Conservation (phyloP, 2,888 invertebrate genomes). For the Hanleya hanleyi region DNA sequence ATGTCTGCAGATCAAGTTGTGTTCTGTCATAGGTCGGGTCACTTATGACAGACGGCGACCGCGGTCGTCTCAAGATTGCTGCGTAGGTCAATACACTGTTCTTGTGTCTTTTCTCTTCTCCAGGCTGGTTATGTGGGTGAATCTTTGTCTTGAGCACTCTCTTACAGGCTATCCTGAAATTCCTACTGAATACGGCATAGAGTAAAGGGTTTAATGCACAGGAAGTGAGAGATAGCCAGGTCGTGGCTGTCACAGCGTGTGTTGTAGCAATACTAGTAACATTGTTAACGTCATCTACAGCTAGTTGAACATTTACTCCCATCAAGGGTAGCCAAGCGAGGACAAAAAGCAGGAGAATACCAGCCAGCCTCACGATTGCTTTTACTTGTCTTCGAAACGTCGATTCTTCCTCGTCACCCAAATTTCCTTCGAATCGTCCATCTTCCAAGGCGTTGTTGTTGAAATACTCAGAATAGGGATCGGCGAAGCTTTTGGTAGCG, state of each 20-base stretch:
- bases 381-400: conserved; percentile 24
- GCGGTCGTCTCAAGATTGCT: conserved; percentile 5
- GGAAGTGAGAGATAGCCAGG: conserved; percentile 28
- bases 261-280: background rate
- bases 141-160: conserved; percentile 1
- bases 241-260: background rate
- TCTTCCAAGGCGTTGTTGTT: conserved; percentile 3
- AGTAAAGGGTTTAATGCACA: conserved; percentile 40
- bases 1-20: background rate
- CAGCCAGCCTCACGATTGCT: conserved; percentile 32
- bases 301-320: conserved; percentile 4
- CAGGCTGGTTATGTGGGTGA: background rate
- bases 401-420: no score
- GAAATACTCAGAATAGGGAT: conserved; percentile 10
- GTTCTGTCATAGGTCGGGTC: background rate
- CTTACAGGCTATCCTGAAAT: conserved; percentile 31
- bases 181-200: conserved; percentile 41
- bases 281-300: background rate
- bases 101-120: background rate
- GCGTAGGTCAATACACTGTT: conserved; percentile 2
- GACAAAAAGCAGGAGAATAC: conserved; percentile 28
- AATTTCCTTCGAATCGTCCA: background rate
- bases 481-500: conserved; percentile 13
- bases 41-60: background rate
- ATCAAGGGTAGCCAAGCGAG: conserved; percentile 35